These are phyloP conservation scores for Oedothorax gibbosus DNA, from an alignment of 1,140 invertebrate species.

Conservation along the genomic window DNA sequence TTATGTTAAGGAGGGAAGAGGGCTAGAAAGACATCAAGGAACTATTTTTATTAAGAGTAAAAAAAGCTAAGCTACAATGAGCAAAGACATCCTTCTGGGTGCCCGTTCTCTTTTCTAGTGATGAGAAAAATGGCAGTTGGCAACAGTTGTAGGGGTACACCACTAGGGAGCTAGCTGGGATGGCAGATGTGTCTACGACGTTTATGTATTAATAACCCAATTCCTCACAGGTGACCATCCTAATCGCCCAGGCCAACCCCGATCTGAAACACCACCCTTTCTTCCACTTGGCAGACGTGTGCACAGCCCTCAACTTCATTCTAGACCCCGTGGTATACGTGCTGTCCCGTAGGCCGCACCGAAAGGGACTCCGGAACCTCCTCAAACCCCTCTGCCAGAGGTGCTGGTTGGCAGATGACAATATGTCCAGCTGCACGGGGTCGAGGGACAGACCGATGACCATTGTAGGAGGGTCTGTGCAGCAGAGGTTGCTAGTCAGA, in stretches of 20 bases:
- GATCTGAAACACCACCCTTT: constrained; percentile 68
- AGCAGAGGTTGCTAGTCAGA: neutral
- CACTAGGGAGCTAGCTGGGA: no score
- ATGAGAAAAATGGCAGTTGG: no score
- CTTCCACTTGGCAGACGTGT: constrained; percentile 76
- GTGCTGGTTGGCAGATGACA: constrained; percentile 45
- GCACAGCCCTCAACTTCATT: constrained; percentile 84
- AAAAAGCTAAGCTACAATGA: no score
- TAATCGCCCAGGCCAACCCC: constrained; percentile 73
- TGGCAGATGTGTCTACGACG: no score
- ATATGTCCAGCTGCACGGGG: constrained; percentile 13
- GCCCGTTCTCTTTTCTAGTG: no score
- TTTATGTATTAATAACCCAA: no score
- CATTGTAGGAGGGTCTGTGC: neutral
- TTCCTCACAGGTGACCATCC: constrained; percentile 75
- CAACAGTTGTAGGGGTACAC: no score
- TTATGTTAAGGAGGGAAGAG: no score
- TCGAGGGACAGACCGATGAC: neutral
- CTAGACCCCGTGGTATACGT: constrained; percentile 87
- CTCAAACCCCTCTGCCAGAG: constrained; percentile 62
- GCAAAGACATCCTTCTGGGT: no score
- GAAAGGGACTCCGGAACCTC: constrained; percentile 56
- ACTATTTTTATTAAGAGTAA: no score
- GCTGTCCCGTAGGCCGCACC: constrained; percentile 65
- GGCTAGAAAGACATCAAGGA: no score